phyloP scores from a whole-genome alignment of 2,113 vertebrate species.

The Gambusia affinis region DNA sequence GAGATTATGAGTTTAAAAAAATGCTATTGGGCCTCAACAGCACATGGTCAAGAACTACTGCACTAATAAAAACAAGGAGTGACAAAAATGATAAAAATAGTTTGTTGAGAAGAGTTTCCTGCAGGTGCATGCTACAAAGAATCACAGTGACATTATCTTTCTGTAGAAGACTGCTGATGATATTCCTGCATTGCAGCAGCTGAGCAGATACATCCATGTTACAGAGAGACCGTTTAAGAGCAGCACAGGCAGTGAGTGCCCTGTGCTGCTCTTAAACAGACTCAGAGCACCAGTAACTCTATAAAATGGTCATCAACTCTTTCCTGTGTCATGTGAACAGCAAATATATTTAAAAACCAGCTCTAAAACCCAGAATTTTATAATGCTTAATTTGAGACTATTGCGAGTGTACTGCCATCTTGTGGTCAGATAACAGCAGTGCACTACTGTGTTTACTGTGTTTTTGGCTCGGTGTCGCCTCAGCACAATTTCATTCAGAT shows the following conservation, averaged over 20 bases:
- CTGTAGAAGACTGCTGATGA: slow-evolving; percentile 54
- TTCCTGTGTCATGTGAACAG: not conserved
- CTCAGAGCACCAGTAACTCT: slow-evolving; percentile 27
- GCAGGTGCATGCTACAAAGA: slow-evolving; percentile 75
- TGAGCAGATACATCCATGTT: slow-evolving; percentile 51
- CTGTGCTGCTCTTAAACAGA: slow-evolving; percentile 36
- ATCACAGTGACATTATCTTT: slow-evolving; percentile 79
- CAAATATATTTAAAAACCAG: slow-evolving; percentile 26
- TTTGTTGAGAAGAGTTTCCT: slow-evolving; percentile 53
- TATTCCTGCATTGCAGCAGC: slow-evolving; percentile 46
- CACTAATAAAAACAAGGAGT: slow-evolving; percentile 49
- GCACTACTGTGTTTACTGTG: slow-evolving; percentile 15
- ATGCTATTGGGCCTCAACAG: slow-evolving; percentile 27
- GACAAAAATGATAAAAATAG: slow-evolving; percentile 21
- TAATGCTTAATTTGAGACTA: slow-evolving; percentile 19
- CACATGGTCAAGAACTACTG: slow-evolving; percentile 41
- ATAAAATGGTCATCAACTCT: slow-evolving; percentile 32
- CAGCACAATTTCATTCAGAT: slow-evolving; percentile 18
- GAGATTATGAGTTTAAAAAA: not conserved
- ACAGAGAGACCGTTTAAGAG: slow-evolving; percentile 36
- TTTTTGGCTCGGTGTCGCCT: slow-evolving; percentile 13
- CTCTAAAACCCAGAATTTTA: slow-evolving; percentile 33
- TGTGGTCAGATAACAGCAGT: slow-evolving; percentile 47
- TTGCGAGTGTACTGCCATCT: slow-evolving; percentile 47
- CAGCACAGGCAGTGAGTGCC: slow-evolving; percentile 18